Base-by-base conservation (phyloP, 1,140 invertebrate genomes). In the Pseudomyrmex sp. region DNA sequence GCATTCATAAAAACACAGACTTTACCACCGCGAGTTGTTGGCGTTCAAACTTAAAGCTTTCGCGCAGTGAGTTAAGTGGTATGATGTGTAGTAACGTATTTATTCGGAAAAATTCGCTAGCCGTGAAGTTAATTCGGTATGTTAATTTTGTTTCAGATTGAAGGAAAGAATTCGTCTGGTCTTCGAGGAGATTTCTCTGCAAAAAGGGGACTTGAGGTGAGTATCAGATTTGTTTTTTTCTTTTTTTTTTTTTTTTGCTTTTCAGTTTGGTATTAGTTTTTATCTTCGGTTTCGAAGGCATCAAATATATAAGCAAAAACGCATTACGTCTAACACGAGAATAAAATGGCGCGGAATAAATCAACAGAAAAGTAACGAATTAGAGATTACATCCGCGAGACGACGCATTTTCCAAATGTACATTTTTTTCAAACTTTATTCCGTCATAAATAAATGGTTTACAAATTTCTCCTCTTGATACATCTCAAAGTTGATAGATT, bases 131-230 rank as follows among this genome's bases (percentile, higher is more conserved):
- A 70, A 80, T 54, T 72, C 35, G 12, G 13, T 35, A 5, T 35
- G 35, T 85, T 68, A 68, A 87, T 88, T 90, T 86, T 91, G 69
- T 95, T 96, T 58, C 94, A 96, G 96, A 91, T 94, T 95, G 86
- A 95, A 95, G 88, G 96, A 96, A 88, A 92, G 96, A 86, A 18
- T 18, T 18, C 18, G 18, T 18, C 18, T 18, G 18, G 18, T 18
- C 18, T 18, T 18, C 0, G 18, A 18, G 18, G 18, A 18, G 18
- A 18, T 18, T 18, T 18, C 18, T 18, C 18, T 18, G 18, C 18
- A 18, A 18, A 18, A 18, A 18, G 18, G 18, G 18, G 18, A 18
- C 18, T 18, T 18, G 18, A 18, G 18, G 18, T 18, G 0, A 18
- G 18, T 18, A 18, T 18, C 18, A 18, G 18, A 18, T 18, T 18